Conservation (phyloP, 2,888 invertebrate species). For the Leucophenga maculata region DNA sequence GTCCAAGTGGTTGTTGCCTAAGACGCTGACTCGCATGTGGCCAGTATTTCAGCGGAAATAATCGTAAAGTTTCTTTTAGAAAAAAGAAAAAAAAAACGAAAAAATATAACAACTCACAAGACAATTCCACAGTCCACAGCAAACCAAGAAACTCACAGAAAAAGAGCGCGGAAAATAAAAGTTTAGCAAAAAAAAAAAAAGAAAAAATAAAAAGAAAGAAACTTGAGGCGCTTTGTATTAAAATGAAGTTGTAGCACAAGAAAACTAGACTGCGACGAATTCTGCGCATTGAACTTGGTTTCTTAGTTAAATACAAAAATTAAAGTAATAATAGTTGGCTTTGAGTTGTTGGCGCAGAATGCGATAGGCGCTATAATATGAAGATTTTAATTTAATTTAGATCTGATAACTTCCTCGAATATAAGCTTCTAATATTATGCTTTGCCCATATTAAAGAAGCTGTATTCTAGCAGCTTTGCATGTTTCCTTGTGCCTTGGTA, state of each 20-base stretch:
- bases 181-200: background rate
- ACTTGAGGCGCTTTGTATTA: background rate
- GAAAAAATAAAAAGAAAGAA: background rate
- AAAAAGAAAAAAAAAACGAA: slow-evolving; percentile 6
- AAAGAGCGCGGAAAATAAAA: slow-evolving; percentile 3
- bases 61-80: slow-evolving; percentile 51
- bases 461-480: too few species aligned
- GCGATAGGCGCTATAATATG: too few species aligned
- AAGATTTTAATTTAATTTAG: too few species aligned
- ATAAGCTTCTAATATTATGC: too few species aligned
- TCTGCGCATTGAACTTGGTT: slow-evolving; percentile 54
- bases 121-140: background rate
- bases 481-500: too few species aligned
- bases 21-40: background rate
- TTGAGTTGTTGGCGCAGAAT: too few species aligned
- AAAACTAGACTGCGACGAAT: slow-evolving; percentile 11
- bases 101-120: slow-evolving; percentile 8
- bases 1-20: slow-evolving; percentile 3
- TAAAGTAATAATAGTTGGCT: too few species aligned
- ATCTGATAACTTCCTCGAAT: too few species aligned
- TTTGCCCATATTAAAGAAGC: too few species aligned
- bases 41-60: slow-evolving; percentile 55
- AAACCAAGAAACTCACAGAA: background rate
- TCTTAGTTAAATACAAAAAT: slow-evolving; percentile 51
- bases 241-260: background rate